A percentile compares a stretch with the other conserved stretches of the same genome.
Evolutionary conservation across 2,888 invertebrate species (phyloP).

Genomic region (Lasius platythorax): DNA sequence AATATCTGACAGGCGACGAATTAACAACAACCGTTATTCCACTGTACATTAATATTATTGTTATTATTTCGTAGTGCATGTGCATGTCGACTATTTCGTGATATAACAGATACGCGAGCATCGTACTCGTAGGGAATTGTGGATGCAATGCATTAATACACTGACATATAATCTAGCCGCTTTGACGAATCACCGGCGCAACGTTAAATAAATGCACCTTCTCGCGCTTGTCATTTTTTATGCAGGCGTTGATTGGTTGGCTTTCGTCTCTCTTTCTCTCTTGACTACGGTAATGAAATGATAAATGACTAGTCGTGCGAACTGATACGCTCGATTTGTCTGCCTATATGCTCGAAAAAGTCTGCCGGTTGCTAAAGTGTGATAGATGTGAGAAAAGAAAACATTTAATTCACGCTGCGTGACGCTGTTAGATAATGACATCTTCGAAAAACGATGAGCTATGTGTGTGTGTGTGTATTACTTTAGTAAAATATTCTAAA

Average conservation of each 20-base stretch:
- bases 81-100: neutral
- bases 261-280: neutral
- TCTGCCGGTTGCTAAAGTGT: neutral
- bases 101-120: neutral
- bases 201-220: neutral
- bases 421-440: neutral
- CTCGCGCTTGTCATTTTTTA: slow-evolving; percentile 19
- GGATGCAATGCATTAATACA: neutral
- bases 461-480: neutral
- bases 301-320: slow-evolving; percentile 16
- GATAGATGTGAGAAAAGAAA: slow-evolving; percentile 20
- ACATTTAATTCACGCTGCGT: neutral
- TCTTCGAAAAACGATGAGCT: neutral
- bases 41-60: neutral
- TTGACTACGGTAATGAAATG: slow-evolving; percentile 25
- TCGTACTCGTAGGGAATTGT: neutral
- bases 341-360: neutral
- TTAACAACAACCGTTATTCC: neutral
- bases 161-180: neutral
- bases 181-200: slow-evolving; percentile 23
- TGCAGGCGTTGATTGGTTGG: neutral
- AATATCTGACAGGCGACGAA: neutral
- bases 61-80: neutral
- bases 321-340: slow-evolving; percentile 40
- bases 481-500: neutral